These are phyloP conservation scores for Miniopterus natalensis DNA, from an alignment of 2,113 vertebrate genomes.

Conservation along the genomic window DNA sequence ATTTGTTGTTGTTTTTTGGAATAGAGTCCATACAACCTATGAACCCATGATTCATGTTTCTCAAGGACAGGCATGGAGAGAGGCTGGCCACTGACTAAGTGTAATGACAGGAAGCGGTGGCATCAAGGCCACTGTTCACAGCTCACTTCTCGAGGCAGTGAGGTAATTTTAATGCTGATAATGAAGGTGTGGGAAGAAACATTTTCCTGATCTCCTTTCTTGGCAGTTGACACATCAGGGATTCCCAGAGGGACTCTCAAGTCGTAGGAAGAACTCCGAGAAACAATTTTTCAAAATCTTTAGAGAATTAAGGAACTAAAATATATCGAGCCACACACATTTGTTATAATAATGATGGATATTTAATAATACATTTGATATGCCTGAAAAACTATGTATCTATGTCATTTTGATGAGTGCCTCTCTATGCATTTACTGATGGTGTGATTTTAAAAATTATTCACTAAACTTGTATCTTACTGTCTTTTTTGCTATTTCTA, in stretches of 20 bases:
- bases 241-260: background rate
- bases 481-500: background rate
- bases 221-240: background rate
- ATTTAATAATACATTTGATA: background rate
- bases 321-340: background rate
- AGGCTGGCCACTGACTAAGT: background rate
- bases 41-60: conserved; percentile 47
- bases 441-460: background rate
- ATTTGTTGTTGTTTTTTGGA: conserved; percentile 39
- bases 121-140: background rate
- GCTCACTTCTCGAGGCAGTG: background rate
- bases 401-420: background rate
- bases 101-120: background rate
- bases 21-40: conserved; percentile 27
- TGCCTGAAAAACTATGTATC: background rate
- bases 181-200: background rate
- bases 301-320: background rate
- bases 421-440: background rate
- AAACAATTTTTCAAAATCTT: background rate
- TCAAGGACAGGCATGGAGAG: background rate
- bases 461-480: background rate
- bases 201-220: background rate
- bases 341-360: background rate
- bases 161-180: background rate
- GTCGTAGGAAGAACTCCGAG: background rate